phyloP scores from a whole-genome alignment of 2,113 vertebrate genomes.

The Varanus komodoensis region DNA sequence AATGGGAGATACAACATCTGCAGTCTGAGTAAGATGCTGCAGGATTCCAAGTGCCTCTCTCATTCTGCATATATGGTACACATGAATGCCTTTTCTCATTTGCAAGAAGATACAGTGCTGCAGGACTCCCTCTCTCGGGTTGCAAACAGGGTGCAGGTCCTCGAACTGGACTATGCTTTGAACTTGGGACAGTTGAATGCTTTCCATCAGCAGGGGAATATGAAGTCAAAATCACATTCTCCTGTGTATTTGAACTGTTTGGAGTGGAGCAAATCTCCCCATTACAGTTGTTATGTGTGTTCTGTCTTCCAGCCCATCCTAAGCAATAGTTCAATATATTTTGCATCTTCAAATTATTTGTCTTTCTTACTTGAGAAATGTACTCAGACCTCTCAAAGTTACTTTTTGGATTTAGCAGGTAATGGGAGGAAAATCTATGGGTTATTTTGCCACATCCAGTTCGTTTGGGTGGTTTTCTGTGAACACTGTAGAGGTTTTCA shows the following conservation, averaged over 20 bases:
- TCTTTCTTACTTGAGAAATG: slow-evolving; percentile 14
- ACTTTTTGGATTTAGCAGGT: background rate
- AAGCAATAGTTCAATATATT: slow-evolving; percentile 45
- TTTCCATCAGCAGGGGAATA: background rate
- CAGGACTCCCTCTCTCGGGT: background rate
- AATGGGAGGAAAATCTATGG: slow-evolving; percentile 9
- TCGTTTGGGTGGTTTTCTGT: background rate
- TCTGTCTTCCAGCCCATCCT: slow-evolving; percentile 22
- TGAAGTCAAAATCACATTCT: background rate
- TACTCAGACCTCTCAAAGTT: background rate
- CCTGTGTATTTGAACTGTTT: background rate
- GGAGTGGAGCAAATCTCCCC: background rate
- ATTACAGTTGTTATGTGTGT: background rate
- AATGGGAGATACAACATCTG: background rate
- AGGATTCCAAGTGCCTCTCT: background rate
- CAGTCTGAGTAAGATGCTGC: background rate
- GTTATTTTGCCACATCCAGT: background rate
- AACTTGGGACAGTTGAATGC: background rate
- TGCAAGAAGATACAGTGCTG: background rate
- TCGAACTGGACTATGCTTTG: background rate
- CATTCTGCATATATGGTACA: background rate
- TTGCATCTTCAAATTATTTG: slow-evolving; percentile 30
- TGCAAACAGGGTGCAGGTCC: background rate
- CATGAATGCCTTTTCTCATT: slow-evolving; percentile 1
- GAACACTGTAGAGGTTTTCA: background rate